Evolutionary conservation across 53 echinoderm and acorn worm genomes (phyloP).

Genomic region (Patiria pectinifera): DNA sequence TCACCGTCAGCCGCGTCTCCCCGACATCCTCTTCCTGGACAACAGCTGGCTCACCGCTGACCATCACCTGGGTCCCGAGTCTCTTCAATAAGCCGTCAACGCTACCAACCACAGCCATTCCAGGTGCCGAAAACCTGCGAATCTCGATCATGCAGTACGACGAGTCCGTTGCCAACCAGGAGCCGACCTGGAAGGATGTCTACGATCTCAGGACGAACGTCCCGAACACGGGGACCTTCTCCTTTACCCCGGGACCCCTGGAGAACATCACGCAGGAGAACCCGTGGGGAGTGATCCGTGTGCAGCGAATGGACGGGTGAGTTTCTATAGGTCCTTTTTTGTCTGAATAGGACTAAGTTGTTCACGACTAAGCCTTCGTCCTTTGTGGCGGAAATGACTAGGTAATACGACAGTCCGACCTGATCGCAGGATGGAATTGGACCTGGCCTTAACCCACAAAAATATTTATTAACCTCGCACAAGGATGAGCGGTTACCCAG

Average conservation of each 20-base stretch:
- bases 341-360: too few relatives aligned
- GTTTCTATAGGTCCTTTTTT: neutral
- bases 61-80: constrained; percentile 60
- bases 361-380: too few relatives aligned
- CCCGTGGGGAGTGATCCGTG: constrained; percentile 78
- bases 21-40: constrained; percentile 56
- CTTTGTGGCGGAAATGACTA: too few relatives aligned
- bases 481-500: too few relatives aligned
- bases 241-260: constrained; percentile 64
- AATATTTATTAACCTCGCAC: too few relatives aligned
- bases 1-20: constrained; percentile 29
- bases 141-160: constrained; percentile 49
- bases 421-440: too few relatives aligned
- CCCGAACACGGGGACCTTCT: constrained; percentile 55
- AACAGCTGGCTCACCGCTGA: constrained; percentile 50
- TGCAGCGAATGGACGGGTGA: constrained; percentile 48
- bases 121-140: neutral
- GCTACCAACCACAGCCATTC: neutral
- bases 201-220: constrained; percentile 20
- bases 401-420: too few relatives aligned
- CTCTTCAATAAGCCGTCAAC: neutral
- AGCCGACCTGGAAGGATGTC: constrained; percentile 16
- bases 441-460: too few relatives aligned
- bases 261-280: constrained; percentile 68
- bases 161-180: neutral